A percentile compares a stretch with the other conserved stretches of the same genome.
Conservation (phyloP, 2,888 invertebrate genomes). For the Eutolmus rufibarbis region DNA sequence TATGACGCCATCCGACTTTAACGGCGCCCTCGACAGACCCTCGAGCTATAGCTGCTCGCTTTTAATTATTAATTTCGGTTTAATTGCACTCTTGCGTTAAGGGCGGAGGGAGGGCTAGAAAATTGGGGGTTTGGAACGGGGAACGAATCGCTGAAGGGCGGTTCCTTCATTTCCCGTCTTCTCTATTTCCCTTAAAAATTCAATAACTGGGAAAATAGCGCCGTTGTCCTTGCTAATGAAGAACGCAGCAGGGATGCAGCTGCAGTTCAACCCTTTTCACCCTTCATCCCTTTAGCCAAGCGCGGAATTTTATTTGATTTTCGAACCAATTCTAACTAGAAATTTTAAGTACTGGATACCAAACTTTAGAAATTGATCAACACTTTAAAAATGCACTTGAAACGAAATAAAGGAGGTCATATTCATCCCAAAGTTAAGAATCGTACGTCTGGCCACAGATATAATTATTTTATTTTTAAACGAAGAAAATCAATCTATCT, state of each 20-base stretch:
- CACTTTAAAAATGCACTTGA: too few relatives aligned
- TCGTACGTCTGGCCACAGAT: too few relatives aligned
- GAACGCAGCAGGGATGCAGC: background rate
- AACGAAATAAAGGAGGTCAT: too few relatives aligned
- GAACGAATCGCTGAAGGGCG: background rate
- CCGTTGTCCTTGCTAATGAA: constrained; percentile 11
- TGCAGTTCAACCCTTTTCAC: background rate
- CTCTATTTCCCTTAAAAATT: constrained; percentile 4
- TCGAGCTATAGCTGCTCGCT: constrained; percentile 6
- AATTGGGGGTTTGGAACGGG: background rate
- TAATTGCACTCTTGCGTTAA: constrained; percentile 41
- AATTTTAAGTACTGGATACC: too few relatives aligned
- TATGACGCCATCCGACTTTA: constrained; percentile 13
- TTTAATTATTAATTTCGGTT: constrained; percentile 47
- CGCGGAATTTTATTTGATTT: background rate
- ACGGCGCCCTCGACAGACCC: background rate
- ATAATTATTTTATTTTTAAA: too few relatives aligned
- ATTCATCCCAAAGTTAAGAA: too few relatives aligned
- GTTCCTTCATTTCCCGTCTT: constrained; percentile 13
- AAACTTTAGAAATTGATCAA: too few relatives aligned
- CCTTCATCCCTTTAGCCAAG: background rate
- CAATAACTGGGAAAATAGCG: constrained; percentile 11
- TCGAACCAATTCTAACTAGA: background rate
- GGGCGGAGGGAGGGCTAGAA: background rate
- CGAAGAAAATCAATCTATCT: too few relatives aligned